These are phyloP conservation scores for Pollenia labialis DNA, from an alignment of 2,888 invertebrate species.

Conservation along the genomic window DNA sequence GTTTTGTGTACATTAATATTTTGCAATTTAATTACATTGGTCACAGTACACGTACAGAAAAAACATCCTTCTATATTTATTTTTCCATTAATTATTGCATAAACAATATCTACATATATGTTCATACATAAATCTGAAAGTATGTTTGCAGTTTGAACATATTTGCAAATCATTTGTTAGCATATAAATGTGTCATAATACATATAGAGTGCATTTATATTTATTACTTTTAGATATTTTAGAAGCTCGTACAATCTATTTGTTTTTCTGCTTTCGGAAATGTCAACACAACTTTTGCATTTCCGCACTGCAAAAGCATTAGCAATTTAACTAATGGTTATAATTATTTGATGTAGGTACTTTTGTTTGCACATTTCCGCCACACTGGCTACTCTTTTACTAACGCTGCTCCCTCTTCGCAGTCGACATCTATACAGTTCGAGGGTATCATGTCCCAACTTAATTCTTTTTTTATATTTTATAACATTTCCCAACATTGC, in stretches of 20 bases:
- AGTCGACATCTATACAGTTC: neutral
- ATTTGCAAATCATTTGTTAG: constrained; percentile 12
- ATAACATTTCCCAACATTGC: neutral
- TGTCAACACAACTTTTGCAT: constrained; percentile 67
- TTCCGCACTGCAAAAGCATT: constrained; percentile 58
- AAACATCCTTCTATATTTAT: neutral
- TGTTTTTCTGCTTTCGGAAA: constrained; percentile 56
- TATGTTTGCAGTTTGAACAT: neutral
- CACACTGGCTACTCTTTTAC: constrained; percentile 39
- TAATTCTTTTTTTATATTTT: neutral
- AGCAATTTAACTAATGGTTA: constrained; percentile 57
- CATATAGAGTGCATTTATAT: neutral
- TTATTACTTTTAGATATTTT: neutral
- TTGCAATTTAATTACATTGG: too few species aligned
- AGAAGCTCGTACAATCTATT: constrained; percentile 34
- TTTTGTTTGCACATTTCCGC: constrained; percentile 67
- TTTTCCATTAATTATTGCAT: neutral
- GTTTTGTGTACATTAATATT: too few species aligned
- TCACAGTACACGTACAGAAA: neutral
- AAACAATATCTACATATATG: neutral
- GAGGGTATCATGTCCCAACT: neutral
- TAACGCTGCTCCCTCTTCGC: neutral
- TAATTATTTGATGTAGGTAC: constrained; percentile 52
- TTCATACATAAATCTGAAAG: neutral
- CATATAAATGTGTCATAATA: constrained; percentile 15